Evolutionary conservation across 1,140 invertebrate genomes (phyloP).

Genomic region (Ips typographus): DNA sequence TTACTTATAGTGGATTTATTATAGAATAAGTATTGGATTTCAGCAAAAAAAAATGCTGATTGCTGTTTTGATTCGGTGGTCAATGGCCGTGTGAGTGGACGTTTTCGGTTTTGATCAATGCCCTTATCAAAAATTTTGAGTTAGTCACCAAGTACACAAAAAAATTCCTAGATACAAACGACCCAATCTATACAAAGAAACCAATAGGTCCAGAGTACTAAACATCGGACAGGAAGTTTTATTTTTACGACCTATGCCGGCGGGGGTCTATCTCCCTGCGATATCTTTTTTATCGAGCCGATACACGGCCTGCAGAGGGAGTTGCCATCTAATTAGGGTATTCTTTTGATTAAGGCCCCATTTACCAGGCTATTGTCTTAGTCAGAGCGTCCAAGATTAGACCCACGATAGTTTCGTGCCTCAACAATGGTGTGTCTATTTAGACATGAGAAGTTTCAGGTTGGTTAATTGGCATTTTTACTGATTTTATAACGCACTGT

Average conservation of each 20-base stretch:
- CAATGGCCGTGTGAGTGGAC: too few relatives aligned
- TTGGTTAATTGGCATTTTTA: too few relatives aligned
- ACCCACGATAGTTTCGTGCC: too few relatives aligned
- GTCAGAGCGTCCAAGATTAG: background rate
- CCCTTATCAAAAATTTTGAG: too few relatives aligned
- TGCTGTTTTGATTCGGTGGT: background rate
- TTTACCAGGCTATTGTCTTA: slow-evolving; percentile 23
- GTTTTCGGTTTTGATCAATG: too few relatives aligned
- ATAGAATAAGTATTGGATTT: too few relatives aligned
- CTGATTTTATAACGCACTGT: too few relatives aligned
- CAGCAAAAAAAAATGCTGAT: background rate
- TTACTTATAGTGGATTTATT: too few relatives aligned
- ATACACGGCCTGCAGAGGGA: slow-evolving; percentile 35
- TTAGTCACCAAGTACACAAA: background rate
- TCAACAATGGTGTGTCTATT: background rate
- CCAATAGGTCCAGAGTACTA: slow-evolving; percentile 26
- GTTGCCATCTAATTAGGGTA: slow-evolving; percentile 40
- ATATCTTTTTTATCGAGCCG: slow-evolving; percentile 40
- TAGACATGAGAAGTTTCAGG: too few relatives aligned
- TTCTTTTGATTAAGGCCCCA: slow-evolving; percentile 38
- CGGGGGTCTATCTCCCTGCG: slow-evolving; percentile 27
- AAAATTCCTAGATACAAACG: too few relatives aligned
- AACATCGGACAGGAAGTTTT: slow-evolving; percentile 30
- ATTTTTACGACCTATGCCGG: slow-evolving; percentile 25
- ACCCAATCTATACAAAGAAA: background rate